Base-by-base conservation (phyloP, 2,113 vertebrate genomes). In the Piprites chloris region DNA sequence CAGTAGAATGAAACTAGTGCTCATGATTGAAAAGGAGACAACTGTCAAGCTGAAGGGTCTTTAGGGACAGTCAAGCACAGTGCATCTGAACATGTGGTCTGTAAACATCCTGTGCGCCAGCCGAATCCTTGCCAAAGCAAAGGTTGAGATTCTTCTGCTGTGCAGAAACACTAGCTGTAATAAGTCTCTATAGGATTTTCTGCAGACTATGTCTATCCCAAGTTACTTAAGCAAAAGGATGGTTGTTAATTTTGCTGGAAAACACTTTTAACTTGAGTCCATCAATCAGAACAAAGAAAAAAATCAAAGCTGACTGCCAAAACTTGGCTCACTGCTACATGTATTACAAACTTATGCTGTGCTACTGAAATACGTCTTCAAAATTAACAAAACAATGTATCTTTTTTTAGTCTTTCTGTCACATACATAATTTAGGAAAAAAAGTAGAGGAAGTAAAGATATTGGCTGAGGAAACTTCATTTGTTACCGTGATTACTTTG, bases 11-110 rank as follows among this genome's bases (percentile, higher is more conserved):
- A 5, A 8, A 42, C 8, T 23, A 19, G 6, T 61, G 12, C 3
- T 66, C 0, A 1, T 0, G 1, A 16, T 1, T 58, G 56, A 79
- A 63, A 67, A 4, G 17, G 13, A 82, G 47, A 32, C 15, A 74
- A 14, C 17, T 14, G 44, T 50, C 39, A 63, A 39, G 14, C 9
- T 63, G 56, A 50, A 42, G 18, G 46, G 39, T 72, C 44, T 63
- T 39, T 27, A n/a, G 62, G 30, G 18, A 33, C 6, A 72, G 30
- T 1, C 2, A 3, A 74, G 8, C 12, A 66, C 23, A 49, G 14
- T 39, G 20, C 8, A 32, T 69, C n/a, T 30, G 32, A 67, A 56
- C 78, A 1, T 41, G 15, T 32, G n/a, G 13, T 41, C 75, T 68
- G 28, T 22, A 53, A n/a, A 13, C 5, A 6, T 23, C 19, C 15